Conservation (phyloP, 1,140 invertebrate genomes). For the Dryas iulia region DNA sequence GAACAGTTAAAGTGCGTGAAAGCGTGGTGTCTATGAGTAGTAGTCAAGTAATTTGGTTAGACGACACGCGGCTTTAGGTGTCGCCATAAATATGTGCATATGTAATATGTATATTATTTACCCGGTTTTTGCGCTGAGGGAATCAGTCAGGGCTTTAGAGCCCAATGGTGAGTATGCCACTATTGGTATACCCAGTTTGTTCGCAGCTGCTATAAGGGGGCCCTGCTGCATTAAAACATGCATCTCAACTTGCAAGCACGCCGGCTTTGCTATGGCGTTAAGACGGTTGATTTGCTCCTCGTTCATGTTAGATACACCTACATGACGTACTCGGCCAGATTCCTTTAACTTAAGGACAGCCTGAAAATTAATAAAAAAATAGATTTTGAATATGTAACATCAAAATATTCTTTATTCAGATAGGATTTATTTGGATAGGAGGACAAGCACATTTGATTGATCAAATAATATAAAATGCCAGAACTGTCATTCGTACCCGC, state of each 20-base stretch:
- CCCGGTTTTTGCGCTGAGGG: slow-evolving; percentile 68
- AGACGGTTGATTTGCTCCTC: slow-evolving; percentile 84
- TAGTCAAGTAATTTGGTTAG: too few relatives aligned
- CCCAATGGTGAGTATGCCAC: slow-evolving; percentile 93
- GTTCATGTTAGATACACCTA: slow-evolving; percentile 91
- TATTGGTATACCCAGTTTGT: slow-evolving; percentile 84
- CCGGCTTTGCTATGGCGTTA: slow-evolving; percentile 83
- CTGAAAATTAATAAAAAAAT: too few relatives aligned
- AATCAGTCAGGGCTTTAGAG: slow-evolving; percentile 82
- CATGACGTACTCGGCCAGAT: slow-evolving; percentile 83
- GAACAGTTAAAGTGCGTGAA: too few relatives aligned
- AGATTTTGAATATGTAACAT: too few relatives aligned
- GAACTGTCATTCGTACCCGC: too few relatives aligned
- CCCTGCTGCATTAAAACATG: slow-evolving; percentile 92
- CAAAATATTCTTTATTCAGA: too few relatives aligned
- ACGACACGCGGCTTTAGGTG: too few relatives aligned
- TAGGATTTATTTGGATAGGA: too few relatives aligned
- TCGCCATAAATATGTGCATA: too few relatives aligned
- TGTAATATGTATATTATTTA: slow-evolving; percentile 30
- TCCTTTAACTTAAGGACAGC: slow-evolving; percentile 87
- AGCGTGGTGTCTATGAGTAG: too few relatives aligned
- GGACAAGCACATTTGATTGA: too few relatives aligned
- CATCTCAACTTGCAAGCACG: slow-evolving; percentile 88
- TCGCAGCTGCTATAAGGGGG: slow-evolving; percentile 86
- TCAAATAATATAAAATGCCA: too few relatives aligned